Base-by-base conservation (phyloP, 2,888 invertebrate species). In the Elegia similella region DNA sequence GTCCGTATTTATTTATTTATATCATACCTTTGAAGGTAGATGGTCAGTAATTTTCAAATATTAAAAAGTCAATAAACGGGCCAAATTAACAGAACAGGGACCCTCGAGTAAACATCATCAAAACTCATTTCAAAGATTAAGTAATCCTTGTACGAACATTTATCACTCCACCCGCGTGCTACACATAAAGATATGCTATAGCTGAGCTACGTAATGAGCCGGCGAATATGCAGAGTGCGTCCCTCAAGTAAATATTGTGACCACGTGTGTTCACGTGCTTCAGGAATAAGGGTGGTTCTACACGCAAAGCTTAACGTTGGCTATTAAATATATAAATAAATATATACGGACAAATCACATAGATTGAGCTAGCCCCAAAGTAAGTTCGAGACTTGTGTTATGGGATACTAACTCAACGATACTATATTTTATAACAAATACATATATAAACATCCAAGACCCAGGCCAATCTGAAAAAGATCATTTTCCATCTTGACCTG, bases 211-310 rank as follows among this genome's bases (percentile, higher is more conserved):
- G 64, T 79, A 82, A 81, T 81, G 75, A 76, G 73, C 75, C 73
- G 69, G 68, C 67, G 80, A 82, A 81, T 87, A 88, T 88, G 86
- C 88, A 78, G 76, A 75, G 78, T 76, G 82, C 82, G 88, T 88
- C 75, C 76, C 67, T 62, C 66, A 67, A 82, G 86, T 88, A 88
- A 88, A 88, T 86, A 86, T 80, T 81, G 85, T 77, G 82, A 81
- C 86, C 88, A 86, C 86, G 87, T 87, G 87, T 80, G 84, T 73
- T 73, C 70, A 73, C 79, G 76, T 73, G 76, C 75, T 70, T 62
- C 61, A 57, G 6, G 46, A 1, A 6, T 60, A 23, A 69, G 56
- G 69, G 2, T 46, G 46, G 67, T 61, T 50, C 0, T 17, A 60
- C 66, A 75, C 34, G 23, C 6, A 46, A 44, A 44, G 44, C 17